phyloP scores from a whole-genome alignment of 2,797 vertebrate genomes.

The Cuniculus paca region DNA sequence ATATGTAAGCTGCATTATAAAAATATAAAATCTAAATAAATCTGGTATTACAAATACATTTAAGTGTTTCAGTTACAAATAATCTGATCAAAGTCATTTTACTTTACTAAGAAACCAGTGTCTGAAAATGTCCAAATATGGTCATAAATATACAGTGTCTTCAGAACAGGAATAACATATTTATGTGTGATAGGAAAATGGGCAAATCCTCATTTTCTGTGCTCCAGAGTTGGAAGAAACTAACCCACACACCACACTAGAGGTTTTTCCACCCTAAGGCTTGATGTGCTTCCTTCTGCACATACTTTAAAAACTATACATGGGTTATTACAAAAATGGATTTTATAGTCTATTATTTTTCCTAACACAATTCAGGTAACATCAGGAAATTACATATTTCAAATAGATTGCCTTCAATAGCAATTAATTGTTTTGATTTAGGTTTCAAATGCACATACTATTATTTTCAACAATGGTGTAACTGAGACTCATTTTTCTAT shows the following conservation, averaged over 20 bases:
- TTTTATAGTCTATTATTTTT: constrained; percentile 79
- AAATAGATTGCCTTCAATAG: constrained; percentile 87
- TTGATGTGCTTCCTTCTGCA: constrained; percentile 81
- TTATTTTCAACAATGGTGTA: constrained; percentile 81
- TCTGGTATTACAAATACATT: constrained; percentile 79
- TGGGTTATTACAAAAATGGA: constrained; percentile 81
- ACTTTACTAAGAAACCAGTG: constrained; percentile 83
- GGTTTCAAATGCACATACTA: constrained; percentile 81
- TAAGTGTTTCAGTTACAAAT: constrained; percentile 74
- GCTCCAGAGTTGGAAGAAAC: constrained; percentile 63
- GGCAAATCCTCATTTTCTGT: constrained; percentile 75
- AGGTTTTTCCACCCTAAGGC: constrained; percentile 78
- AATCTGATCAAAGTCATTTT: constrained; percentile 80
- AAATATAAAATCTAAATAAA: constrained; percentile 86
- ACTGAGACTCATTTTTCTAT: constrained; percentile 78
- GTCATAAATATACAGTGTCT: constrained; percentile 77
- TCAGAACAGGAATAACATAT: constrained; percentile 81
- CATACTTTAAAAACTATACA: constrained; percentile 84
- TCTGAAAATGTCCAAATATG: constrained; percentile 74
- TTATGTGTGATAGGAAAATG: constrained; percentile 81
- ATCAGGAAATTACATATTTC: constrained; percentile 89
- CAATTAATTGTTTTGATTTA: constrained; percentile 80
- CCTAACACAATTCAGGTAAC: constrained; percentile 88
- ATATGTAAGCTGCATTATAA: constrained; percentile 86
- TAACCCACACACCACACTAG: constrained; percentile 71